Evolutionary conservation across 2,888 invertebrate genomes (phyloP), one percentile per base, ranked within the genome.

Genomic region (Hirtodrosophila alboralis): DNA sequence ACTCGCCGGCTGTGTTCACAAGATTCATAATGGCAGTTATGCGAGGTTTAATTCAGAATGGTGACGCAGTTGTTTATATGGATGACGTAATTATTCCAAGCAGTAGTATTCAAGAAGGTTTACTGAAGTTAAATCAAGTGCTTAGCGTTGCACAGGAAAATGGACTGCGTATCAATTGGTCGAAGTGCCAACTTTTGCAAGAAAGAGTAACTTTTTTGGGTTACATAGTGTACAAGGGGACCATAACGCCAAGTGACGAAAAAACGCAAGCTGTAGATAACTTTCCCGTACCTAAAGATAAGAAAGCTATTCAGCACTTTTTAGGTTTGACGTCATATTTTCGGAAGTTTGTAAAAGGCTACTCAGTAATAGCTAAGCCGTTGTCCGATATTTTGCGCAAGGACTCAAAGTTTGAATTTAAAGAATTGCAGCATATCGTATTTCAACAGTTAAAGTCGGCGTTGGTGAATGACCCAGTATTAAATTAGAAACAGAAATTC

Each of bases 281-380:
- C 7, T 41, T 56, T 44, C 27, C 27, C 0, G 16, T 36, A 10
- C 36, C 41, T 1, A 7, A 16, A 0, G 41, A 48, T 26, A 36
- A 26, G 6, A 43, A 43, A 10, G 23, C 12, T 16, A 7, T 49
- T 3, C 48, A 37, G 27, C 9, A 28, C 7, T 37, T 57, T 30
- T 16, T 57, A 16, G 41, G 41, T n/a, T 56, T n/a, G 9, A 56
- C 56, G 0, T 47, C 28, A 2, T 41, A 47, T 21, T 56, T 56
- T 3, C 27, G 40, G 1, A 43, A 36, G 7, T 56, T 56, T 5
- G 8, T 47, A 4, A 21, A 45, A 4, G 27, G 27, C 5, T 47
- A 47, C 4, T 18, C 45, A 4, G 8, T 45, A 21, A 45, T 18
- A 4, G 44, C 28, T 2, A 47, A 56, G 3, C 47, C 38, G 3